Conservation (phyloP, 2,113 vertebrate species). For the Micromys minutus region DNA sequence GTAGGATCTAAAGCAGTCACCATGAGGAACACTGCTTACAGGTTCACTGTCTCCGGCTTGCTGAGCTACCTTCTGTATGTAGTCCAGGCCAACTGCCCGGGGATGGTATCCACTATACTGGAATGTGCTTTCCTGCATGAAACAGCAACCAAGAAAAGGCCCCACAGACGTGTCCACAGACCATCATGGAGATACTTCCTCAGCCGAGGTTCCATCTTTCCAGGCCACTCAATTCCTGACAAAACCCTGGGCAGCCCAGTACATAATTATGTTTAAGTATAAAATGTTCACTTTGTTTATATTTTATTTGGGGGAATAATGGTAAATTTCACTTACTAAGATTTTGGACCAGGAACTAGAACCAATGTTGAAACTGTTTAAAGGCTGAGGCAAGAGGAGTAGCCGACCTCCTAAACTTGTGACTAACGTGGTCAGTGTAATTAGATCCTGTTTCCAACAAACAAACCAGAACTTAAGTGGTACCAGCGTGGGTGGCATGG, state of each 20-base stretch:
- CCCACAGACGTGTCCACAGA: background rate
- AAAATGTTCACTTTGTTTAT: constrained; percentile 48
- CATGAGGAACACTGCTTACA: background rate
- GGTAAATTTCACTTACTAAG: background rate
- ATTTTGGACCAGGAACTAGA: background rate
- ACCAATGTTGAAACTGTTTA: constrained; percentile 36
- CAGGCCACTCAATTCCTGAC: background rate
- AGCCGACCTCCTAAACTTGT: background rate
- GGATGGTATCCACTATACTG: background rate
- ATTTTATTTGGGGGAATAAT: constrained; percentile 45
- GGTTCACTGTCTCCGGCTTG: no score
- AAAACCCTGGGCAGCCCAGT: background rate
- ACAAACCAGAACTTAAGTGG: background rate
- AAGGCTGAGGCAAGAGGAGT: background rate
- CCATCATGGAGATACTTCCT: background rate
- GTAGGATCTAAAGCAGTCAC: background rate
- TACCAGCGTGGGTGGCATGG: background rate
- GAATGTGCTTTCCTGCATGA: background rate
- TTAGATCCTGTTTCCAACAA: background rate
- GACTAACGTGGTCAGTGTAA: background rate
- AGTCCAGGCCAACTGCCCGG: background rate
- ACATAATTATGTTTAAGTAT: background rate
- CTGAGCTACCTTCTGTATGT: background rate
- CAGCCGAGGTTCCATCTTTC: background rate
- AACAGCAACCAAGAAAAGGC: background rate